phyloP scores from a whole-genome alignment of 2,797 vertebrate species.

The Platyrinchus mystaceus region DNA sequence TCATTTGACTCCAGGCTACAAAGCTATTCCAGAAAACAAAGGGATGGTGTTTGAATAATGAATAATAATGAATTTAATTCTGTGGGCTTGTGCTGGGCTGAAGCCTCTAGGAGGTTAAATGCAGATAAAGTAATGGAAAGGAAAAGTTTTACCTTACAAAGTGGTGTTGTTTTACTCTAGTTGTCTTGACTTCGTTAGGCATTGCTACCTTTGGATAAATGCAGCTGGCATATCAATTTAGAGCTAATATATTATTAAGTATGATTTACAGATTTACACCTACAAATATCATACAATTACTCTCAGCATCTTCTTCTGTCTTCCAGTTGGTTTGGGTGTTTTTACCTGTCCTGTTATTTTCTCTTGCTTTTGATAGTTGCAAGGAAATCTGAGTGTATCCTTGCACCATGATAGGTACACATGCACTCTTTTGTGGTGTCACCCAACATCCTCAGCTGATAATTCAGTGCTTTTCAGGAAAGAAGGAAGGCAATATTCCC shows the following conservation, averaged over 20 bases:
- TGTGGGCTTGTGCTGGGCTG: constrained; percentile 61
- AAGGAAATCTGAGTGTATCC: neutral
- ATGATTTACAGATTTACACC: constrained; percentile 4
- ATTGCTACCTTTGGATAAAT: neutral
- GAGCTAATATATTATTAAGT: neutral
- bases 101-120: constrained; percentile 62
- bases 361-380: neutral
- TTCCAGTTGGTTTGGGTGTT: neutral
- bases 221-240: neutral
- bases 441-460: neutral
- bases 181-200: neutral
- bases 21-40: constrained; percentile 82
- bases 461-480: neutral
- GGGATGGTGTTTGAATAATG: constrained; percentile 75
- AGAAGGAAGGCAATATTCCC: neutral
- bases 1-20: constrained; percentile 82
- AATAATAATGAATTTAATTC: constrained; percentile 81
- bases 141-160: constrained; percentile 53
- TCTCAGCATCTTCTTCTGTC: neutral
- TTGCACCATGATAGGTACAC: accelerated
- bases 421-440: neutral
- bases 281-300: neutral
- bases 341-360: neutral
- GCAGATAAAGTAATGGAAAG: constrained; percentile 66
- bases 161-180: neutral